Evolutionary conservation across 2,797 vertebrate species (phyloP).

Genomic region (Syncerus caffer): DNA sequence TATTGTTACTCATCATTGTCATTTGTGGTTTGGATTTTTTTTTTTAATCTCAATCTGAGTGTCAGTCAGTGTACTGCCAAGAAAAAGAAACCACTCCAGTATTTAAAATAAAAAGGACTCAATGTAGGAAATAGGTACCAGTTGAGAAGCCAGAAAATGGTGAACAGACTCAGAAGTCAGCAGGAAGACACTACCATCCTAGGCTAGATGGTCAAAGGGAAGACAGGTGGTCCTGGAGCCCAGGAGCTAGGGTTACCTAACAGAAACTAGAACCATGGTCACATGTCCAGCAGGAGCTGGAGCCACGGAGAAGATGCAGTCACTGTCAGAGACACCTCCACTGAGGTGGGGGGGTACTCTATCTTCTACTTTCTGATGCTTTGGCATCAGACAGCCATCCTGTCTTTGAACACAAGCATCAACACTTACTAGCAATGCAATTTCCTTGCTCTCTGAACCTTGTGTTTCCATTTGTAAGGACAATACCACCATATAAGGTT

Average conservation of each 20-base stretch:
- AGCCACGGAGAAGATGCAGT: neutral
- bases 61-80: slow-evolving; percentile 10
- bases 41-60: slow-evolving; percentile 7
- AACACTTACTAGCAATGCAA: neutral
- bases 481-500: neutral
- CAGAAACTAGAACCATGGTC: neutral
- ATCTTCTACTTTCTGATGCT: neutral
- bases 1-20: neutral
- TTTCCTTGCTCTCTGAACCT: neutral
- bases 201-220: neutral
- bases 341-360: neutral
- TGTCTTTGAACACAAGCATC: neutral
- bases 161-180: neutral
- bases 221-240: neutral
- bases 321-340: neutral
- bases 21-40: neutral
- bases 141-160: neutral
- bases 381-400: neutral
- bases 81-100: neutral
- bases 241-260: neutral
- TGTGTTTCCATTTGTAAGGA: neutral
- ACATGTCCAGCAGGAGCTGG: neutral
- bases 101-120: neutral
- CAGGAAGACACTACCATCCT: neutral
- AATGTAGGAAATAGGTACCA: neutral